Evolutionary conservation across 2,797 vertebrate species (phyloP).

Genomic region (Allochrocebus solatus): DNA sequence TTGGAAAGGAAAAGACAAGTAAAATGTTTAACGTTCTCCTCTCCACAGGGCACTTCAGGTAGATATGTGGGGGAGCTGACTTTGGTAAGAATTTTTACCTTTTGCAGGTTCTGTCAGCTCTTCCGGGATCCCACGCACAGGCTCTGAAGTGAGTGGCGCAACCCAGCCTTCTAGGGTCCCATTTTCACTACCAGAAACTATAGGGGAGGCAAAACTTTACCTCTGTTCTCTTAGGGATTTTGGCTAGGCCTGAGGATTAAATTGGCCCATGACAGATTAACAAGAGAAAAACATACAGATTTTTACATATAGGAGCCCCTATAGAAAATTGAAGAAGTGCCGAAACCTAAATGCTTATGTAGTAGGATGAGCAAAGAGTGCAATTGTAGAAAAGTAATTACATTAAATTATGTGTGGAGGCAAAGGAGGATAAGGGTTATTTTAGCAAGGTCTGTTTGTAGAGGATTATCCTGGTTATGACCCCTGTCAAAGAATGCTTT

Average conservation of each 20-base stretch:
- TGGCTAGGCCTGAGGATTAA: background rate
- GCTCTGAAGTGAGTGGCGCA: background rate
- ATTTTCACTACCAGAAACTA: background rate
- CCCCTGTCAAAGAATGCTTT: background rate
- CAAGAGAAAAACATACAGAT: background rate
- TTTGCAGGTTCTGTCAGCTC: background rate
- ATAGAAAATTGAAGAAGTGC: background rate
- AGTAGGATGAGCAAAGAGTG: background rate
- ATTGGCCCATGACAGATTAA: background rate
- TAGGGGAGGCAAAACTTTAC: background rate
- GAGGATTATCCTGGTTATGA: background rate
- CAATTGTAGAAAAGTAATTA: background rate
- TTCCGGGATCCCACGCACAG: background rate
- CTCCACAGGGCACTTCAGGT: background rate
- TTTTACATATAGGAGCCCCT: background rate
- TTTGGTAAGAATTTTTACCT: background rate
- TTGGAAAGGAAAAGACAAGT: background rate
- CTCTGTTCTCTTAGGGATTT: background rate
- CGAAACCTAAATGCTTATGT: background rate
- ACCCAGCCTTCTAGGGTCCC: background rate
- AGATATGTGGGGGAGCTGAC: background rate
- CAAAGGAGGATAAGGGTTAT: background rate
- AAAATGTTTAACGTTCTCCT: background rate
- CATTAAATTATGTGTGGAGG: background rate
- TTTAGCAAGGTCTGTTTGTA: background rate